Percentiles rank a stretch among this genome's conserved stretches.
These are phyloP conservation scores for Sphaerodactylus townsendi DNA, from an alignment of 2,113 vertebrate genomes.

Conservation along the genomic window DNA sequence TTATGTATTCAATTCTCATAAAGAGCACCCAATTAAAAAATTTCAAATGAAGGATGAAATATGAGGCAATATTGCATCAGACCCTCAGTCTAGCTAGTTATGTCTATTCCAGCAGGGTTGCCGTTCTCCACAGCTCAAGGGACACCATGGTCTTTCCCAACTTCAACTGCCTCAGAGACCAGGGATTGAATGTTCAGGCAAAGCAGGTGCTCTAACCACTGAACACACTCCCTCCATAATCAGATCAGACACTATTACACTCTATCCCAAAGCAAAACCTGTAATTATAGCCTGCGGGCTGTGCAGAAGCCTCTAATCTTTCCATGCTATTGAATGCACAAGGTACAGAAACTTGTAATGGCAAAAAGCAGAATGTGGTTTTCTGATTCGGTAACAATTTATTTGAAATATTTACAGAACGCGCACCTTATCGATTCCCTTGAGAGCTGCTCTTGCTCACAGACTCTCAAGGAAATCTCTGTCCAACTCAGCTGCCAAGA, in stretches of 20 bases:
- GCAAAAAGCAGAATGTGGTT: no score
- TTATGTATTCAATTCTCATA: no score
- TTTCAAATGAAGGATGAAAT: neutral
- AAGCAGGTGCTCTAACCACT: neutral
- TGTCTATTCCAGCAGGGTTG: no score
- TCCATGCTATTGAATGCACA: no score
- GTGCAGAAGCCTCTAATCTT: neutral
- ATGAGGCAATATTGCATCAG: neutral
- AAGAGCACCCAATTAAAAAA: no score
- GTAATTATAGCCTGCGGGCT: neutral
- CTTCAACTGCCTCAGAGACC: no score
- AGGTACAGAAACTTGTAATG: neutral
- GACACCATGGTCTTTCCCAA: no score
- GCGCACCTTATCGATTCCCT: neutral
- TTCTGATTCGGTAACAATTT: neutral
- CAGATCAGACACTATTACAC: neutral
- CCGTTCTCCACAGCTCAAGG: no score
- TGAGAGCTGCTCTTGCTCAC: neutral
- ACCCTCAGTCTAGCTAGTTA: no score
- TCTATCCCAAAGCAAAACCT: neutral
- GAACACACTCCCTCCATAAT: neutral
- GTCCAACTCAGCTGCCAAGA: neutral
- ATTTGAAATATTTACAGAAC: conserved; percentile 20
- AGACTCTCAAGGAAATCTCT: neutral
- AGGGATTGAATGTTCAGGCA: neutral